phyloP scores from a whole-genome alignment of 2,113 vertebrate genomes.

The Coptodon rendalli region DNA sequence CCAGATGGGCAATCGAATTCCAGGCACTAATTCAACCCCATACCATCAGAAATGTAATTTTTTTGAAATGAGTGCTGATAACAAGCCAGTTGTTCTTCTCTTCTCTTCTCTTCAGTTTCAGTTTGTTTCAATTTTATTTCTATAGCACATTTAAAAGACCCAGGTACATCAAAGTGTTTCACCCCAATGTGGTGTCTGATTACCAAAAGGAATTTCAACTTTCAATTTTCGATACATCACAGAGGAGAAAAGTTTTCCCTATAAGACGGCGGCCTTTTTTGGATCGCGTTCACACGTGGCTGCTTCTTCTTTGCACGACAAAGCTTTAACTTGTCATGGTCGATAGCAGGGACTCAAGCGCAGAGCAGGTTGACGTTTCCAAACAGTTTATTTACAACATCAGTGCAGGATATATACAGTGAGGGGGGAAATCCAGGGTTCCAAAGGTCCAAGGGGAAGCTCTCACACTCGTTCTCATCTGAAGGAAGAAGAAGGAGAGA shows the following conservation, averaged over 20 bases:
- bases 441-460: background rate
- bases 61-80: background rate
- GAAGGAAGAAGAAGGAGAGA: too few relatives aligned
- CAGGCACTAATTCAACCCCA: background rate
- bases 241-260: background rate
- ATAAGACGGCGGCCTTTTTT: background rate
- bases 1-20: background rate
- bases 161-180: background rate
- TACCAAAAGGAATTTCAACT: background rate
- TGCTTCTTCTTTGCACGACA: background rate
- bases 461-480: background rate
- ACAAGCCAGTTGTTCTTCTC: background rate
- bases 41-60: background rate
- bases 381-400: too few relatives aligned
- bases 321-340: background rate
- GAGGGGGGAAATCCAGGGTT: background rate
- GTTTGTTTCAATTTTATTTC: too few relatives aligned
- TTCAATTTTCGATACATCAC: background rate
- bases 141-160: too few relatives aligned
- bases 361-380: background rate
- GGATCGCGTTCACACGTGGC: background rate
- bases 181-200: background rate
- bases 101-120: background rate
- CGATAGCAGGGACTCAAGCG: background rate
- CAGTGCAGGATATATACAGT: too few relatives aligned